These are phyloP conservation scores for Masticophis lateralis DNA, from an alignment of 2,797 vertebrate genomes.

Conservation along the genomic window DNA sequence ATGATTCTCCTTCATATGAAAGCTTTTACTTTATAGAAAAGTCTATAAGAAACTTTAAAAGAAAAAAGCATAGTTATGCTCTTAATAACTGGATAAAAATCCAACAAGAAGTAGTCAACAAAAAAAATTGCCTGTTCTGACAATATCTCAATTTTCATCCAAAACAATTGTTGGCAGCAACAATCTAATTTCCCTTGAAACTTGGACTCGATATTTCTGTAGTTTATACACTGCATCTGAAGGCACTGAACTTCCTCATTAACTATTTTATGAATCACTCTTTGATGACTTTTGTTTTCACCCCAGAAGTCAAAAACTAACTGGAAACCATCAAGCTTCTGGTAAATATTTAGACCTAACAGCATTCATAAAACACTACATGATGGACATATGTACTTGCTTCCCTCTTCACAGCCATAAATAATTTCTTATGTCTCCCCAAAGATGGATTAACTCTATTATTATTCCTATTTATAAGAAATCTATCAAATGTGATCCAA, in stretches of 20 bases:
- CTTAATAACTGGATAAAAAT: neutral
- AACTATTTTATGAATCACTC: neutral
- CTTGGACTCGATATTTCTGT: neutral
- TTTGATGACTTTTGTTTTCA: neutral
- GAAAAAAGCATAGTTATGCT: neutral
- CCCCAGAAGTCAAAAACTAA: neutral
- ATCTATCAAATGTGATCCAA: neutral
- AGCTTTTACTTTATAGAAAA: neutral
- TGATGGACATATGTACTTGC: neutral
- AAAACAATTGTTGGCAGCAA: neutral
- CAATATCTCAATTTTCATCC: neutral
- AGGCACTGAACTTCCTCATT: neutral
- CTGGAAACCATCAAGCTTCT: neutral
- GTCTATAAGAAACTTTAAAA: neutral
- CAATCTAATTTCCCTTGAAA: neutral
- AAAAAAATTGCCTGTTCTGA: neutral
- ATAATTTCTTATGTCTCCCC: neutral
- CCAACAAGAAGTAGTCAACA: neutral
- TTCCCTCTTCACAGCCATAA: neutral
- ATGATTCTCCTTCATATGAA: neutral
- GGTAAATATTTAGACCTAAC: neutral
- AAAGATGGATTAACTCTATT: neutral
- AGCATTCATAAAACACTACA: neutral
- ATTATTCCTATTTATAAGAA: neutral
- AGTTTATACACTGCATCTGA: neutral